Conservation (phyloP, 2,888 invertebrate genomes). For the Anthophora plumipes region DNA sequence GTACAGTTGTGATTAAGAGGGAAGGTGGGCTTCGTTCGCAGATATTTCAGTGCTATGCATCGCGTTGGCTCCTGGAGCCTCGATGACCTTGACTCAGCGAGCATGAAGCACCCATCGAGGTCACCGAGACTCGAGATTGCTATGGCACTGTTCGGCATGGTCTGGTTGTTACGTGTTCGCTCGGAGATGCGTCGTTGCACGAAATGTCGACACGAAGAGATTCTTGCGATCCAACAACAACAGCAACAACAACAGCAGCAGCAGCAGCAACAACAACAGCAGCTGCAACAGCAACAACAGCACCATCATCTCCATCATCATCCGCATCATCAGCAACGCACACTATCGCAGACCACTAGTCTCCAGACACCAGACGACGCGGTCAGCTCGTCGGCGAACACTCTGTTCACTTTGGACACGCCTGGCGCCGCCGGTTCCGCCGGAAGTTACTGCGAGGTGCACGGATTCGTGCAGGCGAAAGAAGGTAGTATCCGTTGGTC, state of each 20-base stretch:
- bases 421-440: slow-evolving; percentile 83
- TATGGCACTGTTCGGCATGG: slow-evolving; percentile 95
- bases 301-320: slow-evolving; percentile 76
- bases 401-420: slow-evolving; percentile 86
- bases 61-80: slow-evolving; percentile 80
- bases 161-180: slow-evolving; percentile 93
- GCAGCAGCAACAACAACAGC: slow-evolving; percentile 78
- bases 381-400: slow-evolving; percentile 82
- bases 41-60: slow-evolving; percentile 75
- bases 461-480: slow-evolving; percentile 86
- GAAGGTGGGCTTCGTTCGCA: slow-evolving; percentile 37
- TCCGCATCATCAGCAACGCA: slow-evolving; percentile 77
- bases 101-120: slow-evolving; percentile 83
- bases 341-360: slow-evolving; percentile 68
- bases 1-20: slow-evolving; percentile 1
- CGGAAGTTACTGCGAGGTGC: slow-evolving; percentile 87
- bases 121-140: slow-evolving; percentile 85
- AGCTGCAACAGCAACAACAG: slow-evolving; percentile 78
- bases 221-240: slow-evolving; percentile 80
- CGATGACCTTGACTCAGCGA: slow-evolving; percentile 82
- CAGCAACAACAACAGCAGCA: slow-evolving; percentile 79
- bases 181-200: slow-evolving; percentile 92
- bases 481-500: slow-evolving; percentile 84
- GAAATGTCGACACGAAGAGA: slow-evolving; percentile 88
- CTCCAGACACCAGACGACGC: slow-evolving; percentile 78